Evolutionary conservation across 2,113 vertebrate species (phyloP).

Genomic region (Scortum barcoo): DNA sequence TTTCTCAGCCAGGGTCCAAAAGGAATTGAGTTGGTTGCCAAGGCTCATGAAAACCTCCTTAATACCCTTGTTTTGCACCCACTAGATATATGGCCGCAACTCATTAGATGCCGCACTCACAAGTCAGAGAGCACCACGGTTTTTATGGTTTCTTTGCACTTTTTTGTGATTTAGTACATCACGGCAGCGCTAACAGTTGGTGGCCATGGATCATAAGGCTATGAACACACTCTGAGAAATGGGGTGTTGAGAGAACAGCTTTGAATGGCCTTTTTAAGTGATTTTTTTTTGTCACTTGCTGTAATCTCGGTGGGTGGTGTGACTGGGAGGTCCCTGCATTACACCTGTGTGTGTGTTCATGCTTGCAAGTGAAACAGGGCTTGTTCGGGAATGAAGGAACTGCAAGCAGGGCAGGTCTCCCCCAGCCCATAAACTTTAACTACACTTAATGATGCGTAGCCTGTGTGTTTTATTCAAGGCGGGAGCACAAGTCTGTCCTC

Average conservation of each 20-base stretch:
- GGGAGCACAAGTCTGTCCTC: slow-evolving; percentile 42
- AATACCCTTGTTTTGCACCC: slow-evolving; percentile 49
- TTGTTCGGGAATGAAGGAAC: slow-evolving; percentile 62
- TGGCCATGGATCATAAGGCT: slow-evolving; percentile 63
- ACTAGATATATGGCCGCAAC: slow-evolving; percentile 40
- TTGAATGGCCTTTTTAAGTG: slow-evolving; percentile 44
- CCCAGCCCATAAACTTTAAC: slow-evolving; percentile 79
- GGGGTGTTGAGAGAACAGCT: slow-evolving; percentile 54
- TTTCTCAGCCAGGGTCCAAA: slow-evolving; percentile 52
- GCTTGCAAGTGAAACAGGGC: slow-evolving; percentile 51
- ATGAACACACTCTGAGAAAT: slow-evolving; percentile 51
- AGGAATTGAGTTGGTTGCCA: slow-evolving; percentile 49
- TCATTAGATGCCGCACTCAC: slow-evolving; percentile 42
- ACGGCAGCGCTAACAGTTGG: slow-evolving; percentile 55
- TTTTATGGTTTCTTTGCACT: slow-evolving; percentile 59
- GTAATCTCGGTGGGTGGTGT: slow-evolving; percentile 70
- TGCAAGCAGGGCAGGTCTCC: slow-evolving; percentile 57
- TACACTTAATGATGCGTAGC: slow-evolving; percentile 74
- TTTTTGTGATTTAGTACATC: slow-evolving; percentile 52
- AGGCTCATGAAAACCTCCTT: slow-evolving; percentile 59
- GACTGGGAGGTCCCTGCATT: slow-evolving; percentile 70
- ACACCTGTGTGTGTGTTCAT: slow-evolving; percentile 54
- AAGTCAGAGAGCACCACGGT: slow-evolving; percentile 27
- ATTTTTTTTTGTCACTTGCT: slow-evolving; percentile 65
- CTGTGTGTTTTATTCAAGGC: slow-evolving; percentile 73